phyloP scores from a whole-genome alignment of 35 echinoderm and acorn worm species.

The Chiridota heheva region DNA sequence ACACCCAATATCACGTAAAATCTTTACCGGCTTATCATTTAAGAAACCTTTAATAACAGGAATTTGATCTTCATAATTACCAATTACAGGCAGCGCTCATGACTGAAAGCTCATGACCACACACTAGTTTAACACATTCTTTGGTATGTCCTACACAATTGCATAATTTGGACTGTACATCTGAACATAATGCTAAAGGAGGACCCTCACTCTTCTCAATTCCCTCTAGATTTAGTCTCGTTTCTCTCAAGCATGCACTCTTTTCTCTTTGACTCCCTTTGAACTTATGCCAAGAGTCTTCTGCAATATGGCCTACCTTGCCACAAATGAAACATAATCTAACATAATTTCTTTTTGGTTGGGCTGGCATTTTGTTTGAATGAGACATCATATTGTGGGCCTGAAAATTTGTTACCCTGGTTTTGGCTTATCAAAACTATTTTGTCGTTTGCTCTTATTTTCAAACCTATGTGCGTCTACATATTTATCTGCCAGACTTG shows the following conservation, averaged over 20 bases:
- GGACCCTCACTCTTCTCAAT: no score
- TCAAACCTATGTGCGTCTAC: slow-evolving; percentile 31
- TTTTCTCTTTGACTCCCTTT: background rate
- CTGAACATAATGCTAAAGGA: no score
- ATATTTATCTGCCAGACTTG: slow-evolving; percentile 39
- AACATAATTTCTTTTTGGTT: background rate
- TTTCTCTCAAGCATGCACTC: no score
- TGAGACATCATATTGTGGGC: background rate
- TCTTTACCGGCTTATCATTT: background rate
- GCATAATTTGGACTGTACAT: no score
- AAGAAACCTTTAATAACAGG: slow-evolving; percentile 50
- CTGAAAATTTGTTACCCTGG: background rate
- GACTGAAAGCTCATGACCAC: slow-evolving; percentile 25
- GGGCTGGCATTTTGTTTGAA: background rate
- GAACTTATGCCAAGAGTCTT: slow-evolving; percentile 1
- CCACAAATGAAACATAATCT: slow-evolving; percentile 27
- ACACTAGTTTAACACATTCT: slow-evolving; percentile 14
- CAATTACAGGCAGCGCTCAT: slow-evolving; percentile 31
- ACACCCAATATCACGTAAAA: slow-evolving; percentile 76
- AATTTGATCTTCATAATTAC: no score
- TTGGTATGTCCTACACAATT: slow-evolving; percentile 22
- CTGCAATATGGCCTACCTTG: slow-evolving; percentile 25
- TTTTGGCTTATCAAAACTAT: background rate
- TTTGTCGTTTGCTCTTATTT: slow-evolving; percentile 13
- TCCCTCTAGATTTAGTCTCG: no score